Percentiles rank a stretch among this genome's conserved stretches.
These are phyloP conservation scores for Sesamia nonagrioides DNA, from an alignment of 1,140 invertebrate species.

Conservation along the genomic window DNA sequence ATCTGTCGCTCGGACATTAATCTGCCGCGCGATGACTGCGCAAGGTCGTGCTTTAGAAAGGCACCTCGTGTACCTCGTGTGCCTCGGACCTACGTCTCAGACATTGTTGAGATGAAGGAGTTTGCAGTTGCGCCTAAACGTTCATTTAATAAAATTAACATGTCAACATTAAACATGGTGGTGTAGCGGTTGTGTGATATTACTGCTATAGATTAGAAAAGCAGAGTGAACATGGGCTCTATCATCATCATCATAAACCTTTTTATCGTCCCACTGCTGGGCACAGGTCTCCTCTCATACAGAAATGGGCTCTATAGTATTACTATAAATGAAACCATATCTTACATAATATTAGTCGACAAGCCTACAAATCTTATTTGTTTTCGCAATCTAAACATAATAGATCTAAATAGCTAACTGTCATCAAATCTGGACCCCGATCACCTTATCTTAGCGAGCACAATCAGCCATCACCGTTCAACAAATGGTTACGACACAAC, in stretches of 20 bases:
- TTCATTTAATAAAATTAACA: slow-evolving; percentile 1
- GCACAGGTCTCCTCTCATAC: too few species aligned
- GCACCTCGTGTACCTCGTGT: slow-evolving; percentile 48
- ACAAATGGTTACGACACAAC: slow-evolving; percentile 16
- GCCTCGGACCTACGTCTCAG: slow-evolving; percentile 47
- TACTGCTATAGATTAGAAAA: too few species aligned
- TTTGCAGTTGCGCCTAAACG: slow-evolving; percentile 1
- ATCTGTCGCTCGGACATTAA: slow-evolving; percentile 67
- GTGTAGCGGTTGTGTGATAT: background rate
- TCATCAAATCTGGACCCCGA: slow-evolving; percentile 7
- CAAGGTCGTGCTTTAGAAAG: slow-evolving; percentile 72
- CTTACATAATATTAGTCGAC: background rate
- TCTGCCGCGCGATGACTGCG: slow-evolving; percentile 64
- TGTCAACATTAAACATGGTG: background rate
- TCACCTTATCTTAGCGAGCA: background rate
- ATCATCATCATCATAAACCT: too few species aligned
- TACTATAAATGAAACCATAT: background rate
- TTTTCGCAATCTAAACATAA: background rate
- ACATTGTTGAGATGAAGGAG: slow-evolving; percentile 3
- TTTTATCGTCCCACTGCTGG: too few species aligned
- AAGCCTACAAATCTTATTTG: background rate
- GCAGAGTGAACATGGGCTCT: too few species aligned
- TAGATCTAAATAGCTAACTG: slow-evolving; percentile 5
- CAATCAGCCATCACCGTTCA: background rate
- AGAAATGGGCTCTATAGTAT: too few species aligned